phyloP scores from a whole-genome alignment of 2,888 invertebrate genomes.

The Ischnura elegans region DNA sequence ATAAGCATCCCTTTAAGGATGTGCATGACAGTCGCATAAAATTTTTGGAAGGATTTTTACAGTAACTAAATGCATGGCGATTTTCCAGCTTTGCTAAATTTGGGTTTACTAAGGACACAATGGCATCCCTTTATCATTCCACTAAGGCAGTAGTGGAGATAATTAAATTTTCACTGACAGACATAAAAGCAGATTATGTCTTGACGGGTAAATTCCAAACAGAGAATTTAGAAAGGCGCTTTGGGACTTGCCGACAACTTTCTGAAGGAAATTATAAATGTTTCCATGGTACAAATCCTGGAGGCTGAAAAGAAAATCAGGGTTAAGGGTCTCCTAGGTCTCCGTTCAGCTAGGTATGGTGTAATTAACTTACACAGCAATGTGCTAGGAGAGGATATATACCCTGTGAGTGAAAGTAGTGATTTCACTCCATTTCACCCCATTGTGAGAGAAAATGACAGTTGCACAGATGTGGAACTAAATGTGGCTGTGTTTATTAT shows the following conservation, averaged over 20 bases:
- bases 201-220: neutral
- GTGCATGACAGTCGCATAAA: neutral
- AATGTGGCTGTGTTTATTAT: neutral
- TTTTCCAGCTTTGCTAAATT: neutral
- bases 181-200: neutral
- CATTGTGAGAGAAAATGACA: neutral
- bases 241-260: neutral
- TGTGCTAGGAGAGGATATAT: neutral
- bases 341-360: neutral
- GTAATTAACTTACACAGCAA: neutral
- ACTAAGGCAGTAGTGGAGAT: neutral
- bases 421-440: neutral
- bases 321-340: neutral
- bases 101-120: neutral
- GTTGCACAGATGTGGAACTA: neutral
- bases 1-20: neutral
- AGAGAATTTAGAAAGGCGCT: neutral
- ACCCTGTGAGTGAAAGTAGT: neutral
- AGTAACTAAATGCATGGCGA: neutral
- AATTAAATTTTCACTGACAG: neutral
- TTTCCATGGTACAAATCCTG: neutral
- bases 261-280: neutral
- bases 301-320: neutral
- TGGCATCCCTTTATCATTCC: neutral
- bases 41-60: neutral